phyloP scores from a whole-genome alignment of 2,888 invertebrate genomes.

The Dioctria rufipes region DNA sequence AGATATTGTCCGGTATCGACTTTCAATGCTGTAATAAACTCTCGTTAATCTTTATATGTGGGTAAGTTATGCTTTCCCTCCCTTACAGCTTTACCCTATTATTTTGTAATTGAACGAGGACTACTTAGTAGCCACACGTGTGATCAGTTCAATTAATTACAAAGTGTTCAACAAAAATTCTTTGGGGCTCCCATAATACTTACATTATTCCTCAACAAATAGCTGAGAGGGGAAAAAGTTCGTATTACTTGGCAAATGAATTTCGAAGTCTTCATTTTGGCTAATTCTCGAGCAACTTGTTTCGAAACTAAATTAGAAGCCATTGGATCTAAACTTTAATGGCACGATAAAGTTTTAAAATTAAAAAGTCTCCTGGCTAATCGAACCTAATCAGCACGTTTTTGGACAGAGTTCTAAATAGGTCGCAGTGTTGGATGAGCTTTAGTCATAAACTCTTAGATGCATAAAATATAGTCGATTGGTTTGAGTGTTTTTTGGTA shows the following conservation, averaged over 20 bases:
- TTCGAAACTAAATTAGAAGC: conserved; percentile 46
- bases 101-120: conserved; percentile 22
- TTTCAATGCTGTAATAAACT: not conserved
- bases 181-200: not conserved
- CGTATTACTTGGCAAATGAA: conserved; percentile 9
- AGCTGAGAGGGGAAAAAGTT: conserved; percentile 1
- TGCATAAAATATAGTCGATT: not conserved
- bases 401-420: conserved; percentile 20
- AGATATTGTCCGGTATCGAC: conserved; percentile 10
- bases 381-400: conserved; percentile 48
- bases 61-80: not conserved
- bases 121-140: conserved; percentile 23
- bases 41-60: not conserved
- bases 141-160: conserved; percentile 34
- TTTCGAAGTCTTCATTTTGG: conserved; percentile 36
- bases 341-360: conserved; percentile 48
- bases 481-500: conserved; percentile 16
- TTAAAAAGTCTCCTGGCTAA: conserved; percentile 43
- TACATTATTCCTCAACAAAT: not conserved
- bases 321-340: conserved; percentile 44
- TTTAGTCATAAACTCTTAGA: no score
- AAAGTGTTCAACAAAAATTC: conserved; percentile 38
- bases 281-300: conserved; percentile 41
- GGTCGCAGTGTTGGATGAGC: no score
- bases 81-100: not conserved